Conservation (phyloP, 2,888 invertebrate genomes). For the Alitta virens region DNA sequence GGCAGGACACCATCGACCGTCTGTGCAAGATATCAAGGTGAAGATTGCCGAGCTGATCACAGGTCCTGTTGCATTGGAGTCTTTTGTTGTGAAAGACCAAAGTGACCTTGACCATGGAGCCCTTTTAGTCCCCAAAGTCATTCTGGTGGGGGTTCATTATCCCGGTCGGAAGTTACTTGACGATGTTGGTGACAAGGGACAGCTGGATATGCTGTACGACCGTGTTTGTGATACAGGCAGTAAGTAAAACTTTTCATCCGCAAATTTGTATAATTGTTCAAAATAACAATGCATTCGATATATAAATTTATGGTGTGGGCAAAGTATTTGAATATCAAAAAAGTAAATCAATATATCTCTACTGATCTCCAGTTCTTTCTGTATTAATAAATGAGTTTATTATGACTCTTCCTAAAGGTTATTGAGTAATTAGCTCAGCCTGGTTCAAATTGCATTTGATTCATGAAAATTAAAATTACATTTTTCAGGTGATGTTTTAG, state of each 20-base stretch:
- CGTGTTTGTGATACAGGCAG: conserved; percentile 25
- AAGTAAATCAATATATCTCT: too few species aligned
- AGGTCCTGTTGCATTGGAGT: conserved; percentile 21
- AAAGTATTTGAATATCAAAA: too few species aligned
- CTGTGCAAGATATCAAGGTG: conserved; percentile 19
- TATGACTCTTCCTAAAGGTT: too few species aligned
- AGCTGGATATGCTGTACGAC: conserved; percentile 27
- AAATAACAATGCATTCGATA: too few species aligned
- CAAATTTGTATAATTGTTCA: too few species aligned
- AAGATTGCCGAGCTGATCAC: conserved; percentile 13
- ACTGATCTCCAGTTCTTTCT: too few species aligned
- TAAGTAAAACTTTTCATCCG: too few species aligned
- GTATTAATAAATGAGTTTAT: too few species aligned
- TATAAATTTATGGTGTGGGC: too few species aligned
- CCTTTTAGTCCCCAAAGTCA: conserved; percentile 28
- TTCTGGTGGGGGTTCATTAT: conserved; percentile 26
- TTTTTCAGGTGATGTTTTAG: conserved; percentile 23
- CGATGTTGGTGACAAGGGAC: conserved; percentile 24
- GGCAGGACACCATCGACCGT: conserved; percentile 16
- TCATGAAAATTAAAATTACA: too few species aligned
- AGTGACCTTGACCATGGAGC: conserved; percentile 27
- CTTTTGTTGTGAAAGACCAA: conserved; percentile 20
- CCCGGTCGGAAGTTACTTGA: conserved; percentile 27
- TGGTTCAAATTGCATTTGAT: too few species aligned
- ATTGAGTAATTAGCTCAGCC: too few species aligned